These are phyloP conservation scores for Linnaemya vulpina DNA, from an alignment of 2,888 invertebrate genomes.

Conservation along the genomic window DNA sequence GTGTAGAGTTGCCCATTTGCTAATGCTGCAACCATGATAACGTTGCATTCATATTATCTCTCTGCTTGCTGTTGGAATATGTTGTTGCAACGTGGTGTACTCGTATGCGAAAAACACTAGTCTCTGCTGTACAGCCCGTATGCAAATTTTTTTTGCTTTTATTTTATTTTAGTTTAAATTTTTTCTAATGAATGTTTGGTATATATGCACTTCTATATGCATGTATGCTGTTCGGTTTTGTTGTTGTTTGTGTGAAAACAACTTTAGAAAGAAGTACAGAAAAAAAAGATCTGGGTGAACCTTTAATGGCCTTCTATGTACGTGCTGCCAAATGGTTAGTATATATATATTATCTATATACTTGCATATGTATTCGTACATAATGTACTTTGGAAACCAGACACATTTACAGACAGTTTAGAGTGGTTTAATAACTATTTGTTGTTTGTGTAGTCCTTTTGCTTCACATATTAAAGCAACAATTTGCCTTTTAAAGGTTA, in stretches of 20 bases:
- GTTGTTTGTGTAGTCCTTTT: constrained; percentile 10
- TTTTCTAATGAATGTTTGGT: background rate
- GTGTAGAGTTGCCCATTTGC: constrained; percentile 61
- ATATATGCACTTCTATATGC: constrained; percentile 37
- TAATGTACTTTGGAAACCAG: constrained; percentile 52
- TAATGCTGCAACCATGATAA: constrained; percentile 70
- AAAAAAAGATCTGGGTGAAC: constrained; percentile 66
- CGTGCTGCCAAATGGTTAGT: constrained; percentile 35
- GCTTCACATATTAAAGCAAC: constrained; percentile 59
- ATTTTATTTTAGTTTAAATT: background rate
- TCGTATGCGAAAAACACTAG: constrained; percentile 8
- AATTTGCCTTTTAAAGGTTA: constrained; percentile 70
- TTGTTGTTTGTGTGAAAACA: too few relatives aligned
- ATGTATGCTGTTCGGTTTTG: background rate
- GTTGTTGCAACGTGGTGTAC: constrained; percentile 53
- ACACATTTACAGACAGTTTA: constrained; percentile 72
- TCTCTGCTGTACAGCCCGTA: constrained; percentile 43
- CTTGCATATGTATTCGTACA: constrained; percentile 1
- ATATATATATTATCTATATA: background rate
- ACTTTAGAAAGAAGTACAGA: too few relatives aligned
- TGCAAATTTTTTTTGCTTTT: constrained; percentile 46
- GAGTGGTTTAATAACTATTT: constrained; percentile 69
- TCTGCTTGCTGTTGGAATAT: constrained; percentile 23
- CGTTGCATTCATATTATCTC: constrained; percentile 66
- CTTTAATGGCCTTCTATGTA: constrained; percentile 58